phyloP scores from a whole-genome alignment of 1,140 invertebrate genomes.

The Philaenus spumarius region DNA sequence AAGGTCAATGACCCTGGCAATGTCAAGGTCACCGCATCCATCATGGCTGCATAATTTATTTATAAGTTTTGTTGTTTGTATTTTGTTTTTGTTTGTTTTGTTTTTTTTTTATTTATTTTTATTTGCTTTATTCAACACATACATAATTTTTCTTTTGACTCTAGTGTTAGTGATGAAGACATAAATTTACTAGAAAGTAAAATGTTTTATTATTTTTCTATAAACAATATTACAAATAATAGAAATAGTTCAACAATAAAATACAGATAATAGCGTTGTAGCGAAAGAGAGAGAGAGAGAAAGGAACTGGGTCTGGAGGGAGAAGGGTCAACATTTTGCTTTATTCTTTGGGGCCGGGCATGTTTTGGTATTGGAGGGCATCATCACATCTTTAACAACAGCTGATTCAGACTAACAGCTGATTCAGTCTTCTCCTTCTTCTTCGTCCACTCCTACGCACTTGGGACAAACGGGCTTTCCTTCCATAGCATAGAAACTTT shows the following conservation, averaged over 20 bases:
- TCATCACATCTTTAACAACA: no score
- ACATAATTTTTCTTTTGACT: no score
- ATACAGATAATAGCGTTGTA: neutral
- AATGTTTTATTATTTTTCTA: constrained; percentile 15
- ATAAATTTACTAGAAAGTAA: no score
- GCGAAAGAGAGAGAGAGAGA: neutral
- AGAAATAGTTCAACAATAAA: constrained; percentile 12
- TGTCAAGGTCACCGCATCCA: constrained; percentile 3
- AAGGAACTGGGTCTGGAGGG: neutral
- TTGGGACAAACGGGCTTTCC: constrained; percentile 84
- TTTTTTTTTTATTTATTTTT: constrained; percentile 44
- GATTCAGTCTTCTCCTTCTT: constrained; percentile 47
- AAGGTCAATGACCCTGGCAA: neutral
- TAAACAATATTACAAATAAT: constrained; percentile 18
- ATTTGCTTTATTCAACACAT: constrained; percentile 25
- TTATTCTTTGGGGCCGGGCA: no score
- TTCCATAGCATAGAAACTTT: constrained; percentile 93
- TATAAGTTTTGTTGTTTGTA: constrained; percentile 23
- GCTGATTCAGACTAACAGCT: no score
- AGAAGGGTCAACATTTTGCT: neutral
- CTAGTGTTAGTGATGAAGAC: no score
- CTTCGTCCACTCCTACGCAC: constrained; percentile 84
- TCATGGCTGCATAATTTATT: no score
- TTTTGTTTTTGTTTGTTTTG: constrained; percentile 42
- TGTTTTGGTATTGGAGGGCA: no score